Conservation (phyloP, 2,113 vertebrate genomes). For the Otus sunia region DNA sequence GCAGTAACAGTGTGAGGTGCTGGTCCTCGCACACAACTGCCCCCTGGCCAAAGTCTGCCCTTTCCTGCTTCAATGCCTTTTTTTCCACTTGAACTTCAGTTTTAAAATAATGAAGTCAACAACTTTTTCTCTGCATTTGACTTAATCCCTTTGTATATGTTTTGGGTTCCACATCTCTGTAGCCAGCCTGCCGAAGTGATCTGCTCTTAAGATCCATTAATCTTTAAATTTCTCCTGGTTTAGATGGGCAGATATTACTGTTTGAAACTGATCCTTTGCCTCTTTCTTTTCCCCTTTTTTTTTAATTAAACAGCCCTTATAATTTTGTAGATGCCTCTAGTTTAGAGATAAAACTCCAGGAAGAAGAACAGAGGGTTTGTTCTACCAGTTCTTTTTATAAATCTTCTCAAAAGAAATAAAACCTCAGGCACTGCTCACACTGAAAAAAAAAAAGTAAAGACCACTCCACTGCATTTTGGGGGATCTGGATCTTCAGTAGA, state of each 20-base stretch:
- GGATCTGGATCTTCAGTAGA: not conserved
- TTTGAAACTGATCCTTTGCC: not conserved
- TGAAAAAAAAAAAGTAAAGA: not conserved
- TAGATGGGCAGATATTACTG: not conserved
- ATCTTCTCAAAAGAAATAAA: not conserved
- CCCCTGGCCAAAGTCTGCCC: not conserved
- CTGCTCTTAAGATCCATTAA: not conserved
- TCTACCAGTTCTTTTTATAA: not conserved
- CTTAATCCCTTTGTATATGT: not conserved
- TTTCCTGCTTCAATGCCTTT: not conserved
- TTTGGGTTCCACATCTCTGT: not conserved
- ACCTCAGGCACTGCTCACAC: not conserved
- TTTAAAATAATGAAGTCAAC: not conserved
- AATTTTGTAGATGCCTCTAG: not conserved
- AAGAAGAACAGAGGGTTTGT: not conserved
- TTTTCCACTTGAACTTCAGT: not conserved
- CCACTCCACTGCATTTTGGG: not conserved
- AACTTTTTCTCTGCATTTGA: not conserved
- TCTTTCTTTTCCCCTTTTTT: not conserved
- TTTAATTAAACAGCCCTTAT: not conserved
- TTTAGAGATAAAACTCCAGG: not conserved
- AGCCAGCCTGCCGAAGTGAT: not conserved
- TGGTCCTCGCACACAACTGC: not conserved
- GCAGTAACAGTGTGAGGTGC: not conserved
- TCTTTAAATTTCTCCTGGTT: not conserved